These are phyloP conservation scores for Lutjanus argentimaculatus DNA, from an alignment of 2,797 vertebrate species.

Conservation along the genomic window DNA sequence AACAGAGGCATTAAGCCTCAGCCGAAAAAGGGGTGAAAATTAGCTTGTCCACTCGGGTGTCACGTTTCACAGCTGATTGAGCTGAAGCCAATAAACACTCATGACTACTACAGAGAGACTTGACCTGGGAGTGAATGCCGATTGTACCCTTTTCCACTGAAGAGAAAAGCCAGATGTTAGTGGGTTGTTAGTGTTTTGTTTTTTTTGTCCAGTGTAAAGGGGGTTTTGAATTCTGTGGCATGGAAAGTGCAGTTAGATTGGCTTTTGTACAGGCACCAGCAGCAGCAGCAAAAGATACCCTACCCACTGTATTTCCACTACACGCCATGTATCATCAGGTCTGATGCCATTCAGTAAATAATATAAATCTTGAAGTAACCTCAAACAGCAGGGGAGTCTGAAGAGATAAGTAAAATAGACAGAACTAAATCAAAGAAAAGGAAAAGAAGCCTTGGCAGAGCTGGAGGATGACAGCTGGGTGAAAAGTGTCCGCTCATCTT, in stretches of 20 bases:
- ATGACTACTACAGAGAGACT: no score
- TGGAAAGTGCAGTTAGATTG: neutral
- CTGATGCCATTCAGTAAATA: neutral
- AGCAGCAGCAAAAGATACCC: neutral
- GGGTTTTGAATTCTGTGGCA: neutral
- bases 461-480: conserved; percentile 24
- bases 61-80: no score
- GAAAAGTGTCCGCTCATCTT: conserved; percentile 46
- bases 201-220: no score
- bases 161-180: no score
- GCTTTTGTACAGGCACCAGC: neutral
- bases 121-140: no score
- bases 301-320: conserved; percentile 1
- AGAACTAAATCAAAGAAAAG: conserved; percentile 7
- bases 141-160: no score
- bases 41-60: no score
- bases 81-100: no score
- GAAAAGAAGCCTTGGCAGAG: conserved; percentile 2
- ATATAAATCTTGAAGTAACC: neutral
- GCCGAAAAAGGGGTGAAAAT: no score
- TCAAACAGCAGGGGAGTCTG: neutral
- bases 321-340: neutral
- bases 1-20: no score
- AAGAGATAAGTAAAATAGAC: neutral
- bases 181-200: no score